Evolutionary conservation across 2,797 vertebrate species (phyloP), one percentile per base, ranked within the genome.

Genomic region (Cygnus olor): DNA sequence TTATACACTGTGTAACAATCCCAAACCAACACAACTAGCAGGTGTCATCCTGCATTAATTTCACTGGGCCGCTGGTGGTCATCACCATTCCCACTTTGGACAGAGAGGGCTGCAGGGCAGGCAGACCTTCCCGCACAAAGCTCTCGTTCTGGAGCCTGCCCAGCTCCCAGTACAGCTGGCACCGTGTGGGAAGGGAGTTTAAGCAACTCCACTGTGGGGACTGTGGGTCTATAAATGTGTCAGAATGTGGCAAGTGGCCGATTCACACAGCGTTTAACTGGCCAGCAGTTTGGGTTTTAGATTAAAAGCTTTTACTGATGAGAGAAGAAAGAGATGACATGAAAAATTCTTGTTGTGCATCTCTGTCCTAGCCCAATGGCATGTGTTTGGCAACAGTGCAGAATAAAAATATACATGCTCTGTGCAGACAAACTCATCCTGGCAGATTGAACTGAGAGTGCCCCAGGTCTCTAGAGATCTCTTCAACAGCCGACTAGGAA

Each of bases 401-500:
- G 90, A 95, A 92, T 58, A 89, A 95, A 94, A 83, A 95, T 93
- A 93, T 28, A 93, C 76, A 58, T 56, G 64, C 36, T 80, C 69
- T 88, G 34, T 51, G 51, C 53, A 94, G 89, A 94, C 86, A 79
- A 94, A 96, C 87, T 91, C 91, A 84, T 85, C 66, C 87, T 94
- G 94, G 83, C 94, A 96, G 92, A 89, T 11, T 87, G 84, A 92
- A 74, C 81, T 88, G 70, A 87, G 65, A 86, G 44, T 66, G 90
- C 92, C 88, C 45, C 88, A 65, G 91, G 93, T 85, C 91, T 85
- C 69, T 58, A 49, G 69, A 89, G 72, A 83, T 60, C 88, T 90
- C 61, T 92, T 89, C 90, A 90, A 53, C 18, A 58, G 72, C 61
- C 83, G 76, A 90, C 76, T 66, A 89, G 56, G 78, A 93, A 94